phyloP scores from a whole-genome alignment of 2,888 invertebrate species.

The Heliconius ethilla region DNA sequence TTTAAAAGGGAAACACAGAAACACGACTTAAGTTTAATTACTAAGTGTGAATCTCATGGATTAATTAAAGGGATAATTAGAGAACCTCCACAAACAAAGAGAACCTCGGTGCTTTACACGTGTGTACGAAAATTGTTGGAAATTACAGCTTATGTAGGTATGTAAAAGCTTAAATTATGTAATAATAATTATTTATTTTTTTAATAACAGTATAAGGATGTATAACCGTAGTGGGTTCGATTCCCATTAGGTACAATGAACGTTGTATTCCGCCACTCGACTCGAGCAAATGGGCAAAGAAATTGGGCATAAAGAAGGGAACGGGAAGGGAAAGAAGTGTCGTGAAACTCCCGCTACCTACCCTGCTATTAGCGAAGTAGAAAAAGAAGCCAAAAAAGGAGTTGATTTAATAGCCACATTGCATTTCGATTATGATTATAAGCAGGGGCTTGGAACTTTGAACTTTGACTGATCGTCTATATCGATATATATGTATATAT shows the following conservation, averaged over 20 bases:
- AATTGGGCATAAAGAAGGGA: not conserved
- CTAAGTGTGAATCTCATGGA: slow-evolving; percentile 6
- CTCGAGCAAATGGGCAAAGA: not conserved
- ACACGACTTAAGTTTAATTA: slow-evolving; percentile 16
- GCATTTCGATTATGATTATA: no score
- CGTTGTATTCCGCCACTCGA: no score
- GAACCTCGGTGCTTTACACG: not conserved
- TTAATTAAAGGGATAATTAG: slow-evolving; percentile 26
- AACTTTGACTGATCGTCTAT: no score
- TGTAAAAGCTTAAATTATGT: not conserved
- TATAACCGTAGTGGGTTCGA: not conserved
- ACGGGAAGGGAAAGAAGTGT: no score
- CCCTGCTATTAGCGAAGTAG: no score
- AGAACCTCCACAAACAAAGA: slow-evolving; percentile 11
- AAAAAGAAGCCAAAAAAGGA: no score
- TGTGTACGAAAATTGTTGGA: not conserved
- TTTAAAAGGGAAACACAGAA: not conserved
- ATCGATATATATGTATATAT: no score
- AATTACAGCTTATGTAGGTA: not conserved
- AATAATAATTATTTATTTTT: no score
- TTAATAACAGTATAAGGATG: no score
- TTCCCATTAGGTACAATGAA: not conserved
- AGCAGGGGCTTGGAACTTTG: no score
- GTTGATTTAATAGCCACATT: no score
- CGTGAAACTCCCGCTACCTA: no score